Evolutionary conservation across 2,113 vertebrate species (phyloP).

Genomic region (Lasiurus cinereus): DNA sequence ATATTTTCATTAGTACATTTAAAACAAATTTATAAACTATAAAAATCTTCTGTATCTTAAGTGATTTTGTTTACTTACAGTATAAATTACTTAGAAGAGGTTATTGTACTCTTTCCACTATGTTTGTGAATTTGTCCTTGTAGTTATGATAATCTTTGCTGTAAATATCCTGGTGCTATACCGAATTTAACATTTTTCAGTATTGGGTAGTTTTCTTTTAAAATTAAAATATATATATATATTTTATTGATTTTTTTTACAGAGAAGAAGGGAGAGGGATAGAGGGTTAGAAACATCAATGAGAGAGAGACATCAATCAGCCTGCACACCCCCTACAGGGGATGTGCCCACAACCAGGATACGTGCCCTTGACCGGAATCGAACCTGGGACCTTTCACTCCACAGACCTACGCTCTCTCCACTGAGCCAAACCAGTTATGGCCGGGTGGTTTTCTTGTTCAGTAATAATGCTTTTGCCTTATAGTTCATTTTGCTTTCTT

Average conservation of each 20-base stretch:
- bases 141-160: slow-evolving; percentile 15
- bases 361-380: too few relatives aligned
- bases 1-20: background rate
- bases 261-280: too few relatives aligned
- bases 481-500: background rate
- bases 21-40: slow-evolving; percentile 25
- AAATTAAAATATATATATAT: too few relatives aligned
- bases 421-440: too few relatives aligned
- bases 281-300: too few relatives aligned
- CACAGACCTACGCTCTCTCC: too few relatives aligned
- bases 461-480: slow-evolving; percentile 14
- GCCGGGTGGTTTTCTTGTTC: background rate
- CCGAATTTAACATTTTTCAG: background rate
- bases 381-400: too few relatives aligned
- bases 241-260: too few relatives aligned
- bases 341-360: too few relatives aligned
- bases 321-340: too few relatives aligned
- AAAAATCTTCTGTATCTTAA: background rate
- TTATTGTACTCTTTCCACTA: background rate
- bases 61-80: background rate
- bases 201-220: background rate
- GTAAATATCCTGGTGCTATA: background rate
- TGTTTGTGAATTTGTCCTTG: background rate
- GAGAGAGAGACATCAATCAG: too few relatives aligned
- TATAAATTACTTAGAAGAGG: background rate